Percentiles rank a stretch among this genome's conserved stretches.
These are phyloP conservation scores for Dermatemys mawii DNA, from an alignment of 2,113 vertebrate genomes.

Conservation along the genomic window DNA sequence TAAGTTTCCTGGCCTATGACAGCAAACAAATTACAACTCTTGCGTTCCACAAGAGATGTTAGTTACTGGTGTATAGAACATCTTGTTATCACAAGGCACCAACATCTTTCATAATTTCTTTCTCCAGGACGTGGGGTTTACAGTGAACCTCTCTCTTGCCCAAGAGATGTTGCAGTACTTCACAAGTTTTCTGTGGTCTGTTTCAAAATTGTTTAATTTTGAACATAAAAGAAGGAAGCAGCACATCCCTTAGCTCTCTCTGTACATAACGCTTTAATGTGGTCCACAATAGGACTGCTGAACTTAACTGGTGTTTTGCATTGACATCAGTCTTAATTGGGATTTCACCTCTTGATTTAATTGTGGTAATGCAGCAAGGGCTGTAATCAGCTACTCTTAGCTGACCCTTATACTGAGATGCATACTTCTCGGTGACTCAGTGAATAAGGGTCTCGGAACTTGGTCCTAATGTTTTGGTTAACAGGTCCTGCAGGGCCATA, in stretches of 20 bases:
- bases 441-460: not conserved
- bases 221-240: not conserved
- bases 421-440: not conserved
- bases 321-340: not conserved
- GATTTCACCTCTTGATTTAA: not conserved
- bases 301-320: not conserved
- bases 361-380: fast-evolving
- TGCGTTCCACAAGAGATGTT: fast-evolving
- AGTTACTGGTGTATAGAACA: not conserved
- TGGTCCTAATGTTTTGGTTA: not conserved
- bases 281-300: not conserved
- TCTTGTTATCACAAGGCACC: not conserved
- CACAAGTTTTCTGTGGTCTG: not conserved
- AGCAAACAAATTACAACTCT: not conserved
- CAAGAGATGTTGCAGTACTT: not conserved
- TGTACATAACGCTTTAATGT: not conserved
- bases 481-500: not conserved
- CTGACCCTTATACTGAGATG: not conserved
- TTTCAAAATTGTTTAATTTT: not conserved
- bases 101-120: not conserved
- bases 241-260: not conserved
- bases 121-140: not conserved
- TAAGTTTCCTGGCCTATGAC: not conserved
- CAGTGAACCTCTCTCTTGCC: not conserved
- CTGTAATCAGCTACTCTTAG: not conserved